Conservation (phyloP, 2,888 invertebrate genomes). For the Tetramorium bicarinatum region DNA sequence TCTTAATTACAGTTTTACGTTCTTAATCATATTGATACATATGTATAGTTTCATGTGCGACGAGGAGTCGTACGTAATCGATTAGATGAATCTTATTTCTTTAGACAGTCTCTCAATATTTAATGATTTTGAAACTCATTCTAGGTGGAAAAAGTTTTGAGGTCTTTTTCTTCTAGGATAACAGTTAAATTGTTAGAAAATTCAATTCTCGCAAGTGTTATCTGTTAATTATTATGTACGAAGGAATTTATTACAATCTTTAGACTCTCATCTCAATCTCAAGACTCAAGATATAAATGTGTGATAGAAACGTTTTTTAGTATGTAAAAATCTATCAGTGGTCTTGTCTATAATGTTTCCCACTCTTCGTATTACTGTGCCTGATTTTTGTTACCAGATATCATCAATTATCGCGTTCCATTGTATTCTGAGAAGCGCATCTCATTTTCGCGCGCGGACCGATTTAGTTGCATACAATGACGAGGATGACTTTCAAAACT, state of each 20-base stretch:
- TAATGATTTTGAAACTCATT: conserved; percentile 26
- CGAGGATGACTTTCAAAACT: conserved; percentile 36
- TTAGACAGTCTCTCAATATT: conserved; percentile 48
- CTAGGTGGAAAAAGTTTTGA: conserved; percentile 16
- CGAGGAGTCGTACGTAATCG: conserved; percentile 52
- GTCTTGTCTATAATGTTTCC: background rate
- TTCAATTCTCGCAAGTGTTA: conserved; percentile 16
- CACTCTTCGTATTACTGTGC: background rate
- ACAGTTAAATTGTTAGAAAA: conserved; percentile 34
- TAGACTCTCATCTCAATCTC: background rate
- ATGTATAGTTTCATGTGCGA: conserved; percentile 60
- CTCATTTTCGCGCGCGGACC: background rate
- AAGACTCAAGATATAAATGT: conserved; percentile 26
- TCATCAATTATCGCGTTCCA: background rate
- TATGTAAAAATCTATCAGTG: background rate
- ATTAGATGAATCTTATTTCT: conserved; percentile 59
- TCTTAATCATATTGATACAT: conserved; percentile 67
- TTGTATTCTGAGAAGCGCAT: background rate
- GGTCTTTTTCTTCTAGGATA: conserved; percentile 10
- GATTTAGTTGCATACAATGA: conserved; percentile 20
- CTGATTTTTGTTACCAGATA: background rate
- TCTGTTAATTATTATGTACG: conserved; percentile 4
- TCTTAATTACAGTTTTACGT: conserved; percentile 71
- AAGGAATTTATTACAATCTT: background rate
- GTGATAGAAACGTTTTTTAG: background rate